phyloP scores from a whole-genome alignment of 2,113 vertebrate genomes.

The Erythrocercus mccallii region DNA sequence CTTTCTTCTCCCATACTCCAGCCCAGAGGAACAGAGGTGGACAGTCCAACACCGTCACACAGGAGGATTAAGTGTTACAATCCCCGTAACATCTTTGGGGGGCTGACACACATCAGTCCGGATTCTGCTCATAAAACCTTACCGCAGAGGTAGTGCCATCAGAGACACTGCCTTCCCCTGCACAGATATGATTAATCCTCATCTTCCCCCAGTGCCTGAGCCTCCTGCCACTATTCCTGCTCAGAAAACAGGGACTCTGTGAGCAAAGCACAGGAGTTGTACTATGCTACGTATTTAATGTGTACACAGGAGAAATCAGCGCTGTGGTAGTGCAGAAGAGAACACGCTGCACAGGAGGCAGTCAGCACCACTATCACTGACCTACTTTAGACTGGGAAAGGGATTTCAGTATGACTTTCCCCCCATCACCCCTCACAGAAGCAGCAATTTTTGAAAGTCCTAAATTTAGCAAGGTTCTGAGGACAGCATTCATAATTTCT shows the following conservation, averaged over 20 bases:
- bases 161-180: neutral
- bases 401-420: neutral
- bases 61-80: neutral
- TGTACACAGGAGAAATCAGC: neutral
- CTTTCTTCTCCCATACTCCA: neutral
- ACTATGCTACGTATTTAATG: accelerated
- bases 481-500: neutral
- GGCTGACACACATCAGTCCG: neutral
- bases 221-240: neutral
- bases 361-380: neutral
- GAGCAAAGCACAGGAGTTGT: neutral
- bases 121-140: neutral
- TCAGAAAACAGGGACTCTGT: neutral
- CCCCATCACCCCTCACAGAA: neutral
- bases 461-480: neutral
- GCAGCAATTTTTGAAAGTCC: neutral
- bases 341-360: neutral
- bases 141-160: neutral
- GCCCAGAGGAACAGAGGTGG: neutral
- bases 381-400: neutral
- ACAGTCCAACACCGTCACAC: neutral
- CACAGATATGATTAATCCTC: neutral
- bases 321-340: neutral
- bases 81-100: neutral
- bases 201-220: neutral